A percentile compares a stretch with the other conserved stretches of the same genome.
These are phyloP conservation scores for Aythya fuligula DNA, from an alignment of 2,797 vertebrate genomes.

Conservation along the genomic window DNA sequence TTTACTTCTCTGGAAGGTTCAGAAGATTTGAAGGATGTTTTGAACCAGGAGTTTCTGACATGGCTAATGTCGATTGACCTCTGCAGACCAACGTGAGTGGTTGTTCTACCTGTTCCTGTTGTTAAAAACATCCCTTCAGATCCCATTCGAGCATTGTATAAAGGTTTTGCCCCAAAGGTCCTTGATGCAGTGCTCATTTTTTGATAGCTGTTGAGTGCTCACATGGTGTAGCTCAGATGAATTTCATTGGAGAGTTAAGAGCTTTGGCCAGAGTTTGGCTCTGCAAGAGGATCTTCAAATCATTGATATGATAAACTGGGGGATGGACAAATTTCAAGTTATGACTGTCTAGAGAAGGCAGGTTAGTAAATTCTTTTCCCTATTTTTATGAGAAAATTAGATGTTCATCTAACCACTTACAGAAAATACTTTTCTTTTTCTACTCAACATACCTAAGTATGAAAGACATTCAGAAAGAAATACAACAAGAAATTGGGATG, in stretches of 20 bases:
- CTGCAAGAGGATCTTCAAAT: not conserved
- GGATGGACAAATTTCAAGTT: not conserved
- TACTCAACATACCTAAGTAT: not conserved
- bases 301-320: not conserved
- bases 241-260: not conserved
- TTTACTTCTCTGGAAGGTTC: not conserved
- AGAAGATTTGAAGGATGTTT: constrained; percentile 15
- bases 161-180: not conserved
- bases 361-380: not conserved
- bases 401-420: not conserved
- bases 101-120: not conserved
- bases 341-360: not conserved
- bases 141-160: not conserved
- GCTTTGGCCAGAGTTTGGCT: not conserved
- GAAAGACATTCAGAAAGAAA: not conserved
- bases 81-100: constrained; percentile 63
- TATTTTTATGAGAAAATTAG: not conserved
- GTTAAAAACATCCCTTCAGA: not conserved
- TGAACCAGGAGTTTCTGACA: constrained; percentile 62
- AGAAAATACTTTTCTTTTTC: not conserved
- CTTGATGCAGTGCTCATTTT: not conserved
- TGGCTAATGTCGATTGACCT: constrained; percentile 56
- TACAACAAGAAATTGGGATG: not conserved
- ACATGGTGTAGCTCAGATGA: not conserved
- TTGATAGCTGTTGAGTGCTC: not conserved